Conservation (phyloP, 1,140 invertebrate species). For the Aphidius gifuensis region DNA sequence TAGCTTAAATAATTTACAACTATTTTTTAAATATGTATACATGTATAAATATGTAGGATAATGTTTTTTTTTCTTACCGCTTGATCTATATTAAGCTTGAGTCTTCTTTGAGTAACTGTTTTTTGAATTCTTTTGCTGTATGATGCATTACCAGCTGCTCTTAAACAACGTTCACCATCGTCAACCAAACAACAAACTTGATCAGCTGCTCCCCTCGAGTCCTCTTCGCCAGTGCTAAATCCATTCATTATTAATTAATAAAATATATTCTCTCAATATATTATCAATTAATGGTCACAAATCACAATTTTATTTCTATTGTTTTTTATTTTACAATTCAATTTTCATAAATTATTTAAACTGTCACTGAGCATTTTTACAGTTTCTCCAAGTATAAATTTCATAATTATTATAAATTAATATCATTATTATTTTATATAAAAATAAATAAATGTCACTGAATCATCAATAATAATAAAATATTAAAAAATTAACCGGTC, state of each 20-base stretch:
- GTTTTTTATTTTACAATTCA: neutral
- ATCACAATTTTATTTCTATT: neutral
- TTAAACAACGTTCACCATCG: slow-evolving; percentile 79
- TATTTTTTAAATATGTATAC: too few species aligned
- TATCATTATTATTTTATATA: too few species aligned
- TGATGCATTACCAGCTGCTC: slow-evolving; percentile 89
- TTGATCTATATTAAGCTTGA: slow-evolving; percentile 85
- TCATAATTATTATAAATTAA: too few species aligned
- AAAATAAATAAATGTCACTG: too few species aligned
- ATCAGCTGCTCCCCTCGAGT: slow-evolving; percentile 77
- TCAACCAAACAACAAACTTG: slow-evolving; percentile 94
- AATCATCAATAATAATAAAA: too few species aligned
- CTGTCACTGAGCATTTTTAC: too few species aligned
- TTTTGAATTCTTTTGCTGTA: slow-evolving; percentile 97
- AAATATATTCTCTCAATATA: neutral
- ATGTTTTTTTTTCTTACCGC: slow-evolving; percentile 55
- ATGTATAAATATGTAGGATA: too few species aligned
- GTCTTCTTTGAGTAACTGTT: slow-evolving; percentile 86
- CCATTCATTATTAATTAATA: slow-evolving; percentile 64
- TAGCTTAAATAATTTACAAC: neutral
- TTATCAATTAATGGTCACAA: neutral
- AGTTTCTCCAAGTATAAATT: too few species aligned
- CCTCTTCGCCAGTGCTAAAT: slow-evolving; percentile 86
- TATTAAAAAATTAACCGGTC: too few species aligned
- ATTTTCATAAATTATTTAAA: neutral